These are phyloP conservation scores for Petaurus breviceps DNA, from an alignment of 2,113 vertebrate species.

Conservation along the genomic window DNA sequence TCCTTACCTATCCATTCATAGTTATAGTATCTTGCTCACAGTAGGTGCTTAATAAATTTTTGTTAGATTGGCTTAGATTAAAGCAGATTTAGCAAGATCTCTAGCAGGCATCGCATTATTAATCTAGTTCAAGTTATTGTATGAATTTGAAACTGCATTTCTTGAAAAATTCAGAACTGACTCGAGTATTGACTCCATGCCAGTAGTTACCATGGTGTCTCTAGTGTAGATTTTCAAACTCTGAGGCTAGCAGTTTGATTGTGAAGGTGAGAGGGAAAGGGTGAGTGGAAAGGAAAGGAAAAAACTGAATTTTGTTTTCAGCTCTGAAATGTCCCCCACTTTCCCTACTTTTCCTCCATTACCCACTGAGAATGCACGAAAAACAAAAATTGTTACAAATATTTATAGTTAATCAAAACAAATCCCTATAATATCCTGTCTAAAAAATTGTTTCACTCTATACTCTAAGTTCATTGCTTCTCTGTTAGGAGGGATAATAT, in stretches of 20 bases:
- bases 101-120: background rate
- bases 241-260: background rate
- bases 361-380: background rate
- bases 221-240: background rate
- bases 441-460: background rate
- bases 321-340: background rate
- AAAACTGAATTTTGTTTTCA: background rate
- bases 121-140: background rate
- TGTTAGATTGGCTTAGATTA: background rate
- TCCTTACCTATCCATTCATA: background rate
- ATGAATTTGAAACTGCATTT: background rate
- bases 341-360: background rate
- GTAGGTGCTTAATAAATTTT: background rate
- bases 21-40: background rate
- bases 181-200: background rate
- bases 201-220: background rate
- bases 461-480: background rate
- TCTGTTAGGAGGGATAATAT: background rate
- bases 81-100: background rate
- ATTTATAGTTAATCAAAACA: background rate
- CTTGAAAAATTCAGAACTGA: background rate
- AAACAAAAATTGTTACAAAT: background rate
- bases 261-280: background rate
- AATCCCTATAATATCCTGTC: background rate
- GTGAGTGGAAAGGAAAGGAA: background rate